Base-by-base conservation (phyloP, 2,797 vertebrate species). In the Myioborus melanocephalus region DNA sequence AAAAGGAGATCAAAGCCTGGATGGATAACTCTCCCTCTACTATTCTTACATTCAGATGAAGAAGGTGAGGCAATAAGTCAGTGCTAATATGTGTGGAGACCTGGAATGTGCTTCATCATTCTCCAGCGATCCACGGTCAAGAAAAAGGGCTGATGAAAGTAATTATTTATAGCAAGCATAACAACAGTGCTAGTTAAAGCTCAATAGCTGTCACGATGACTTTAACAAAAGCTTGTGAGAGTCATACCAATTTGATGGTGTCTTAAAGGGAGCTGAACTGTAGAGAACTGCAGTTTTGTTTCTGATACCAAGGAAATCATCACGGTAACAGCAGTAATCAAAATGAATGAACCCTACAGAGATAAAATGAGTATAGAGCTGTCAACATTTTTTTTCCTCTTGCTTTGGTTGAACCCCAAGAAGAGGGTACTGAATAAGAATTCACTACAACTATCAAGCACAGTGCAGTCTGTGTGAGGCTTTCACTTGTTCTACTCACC, bases 141-240 rank as follows among this genome's bases (percentile, higher is more conserved):
- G 76, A 91, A 87, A 89, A 93, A 95, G 8, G 46, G 35, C 76
- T 90, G 70, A 90, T 87, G 90, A 89, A 87, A 87, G 63, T 61
- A 89, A 90, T 96, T 96, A 94, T 94, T 96, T 95, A 87, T 93
- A 90, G 71, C 63, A 95, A 95, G 87, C 79, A 87, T 93, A 96
- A 95, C 92, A 87, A 16, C 52, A 86, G 88, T 63, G 30, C 87
- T 57, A 64, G 77, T 89, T 96, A 93, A 84, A 93, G 46, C 73
- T 92, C 84, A 93, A 70, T 70, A 79, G 44, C 84, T 91, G 70
- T 47, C 59, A 71, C 63, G 44, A 50, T n/a, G 68, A 73, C 79
- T 96, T 91, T 78, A 84, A 76, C 21, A 68, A 83, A 73, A 93
- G 47, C 52, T 91, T 85, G 56, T 83, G 60, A 95, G 84, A 78